A percentile compares a stretch with the other conserved stretches of the same genome.
These are phyloP conservation scores for Calliphora vicina DNA, from an alignment of 1,140 invertebrate genomes.

Conservation along the genomic window DNA sequence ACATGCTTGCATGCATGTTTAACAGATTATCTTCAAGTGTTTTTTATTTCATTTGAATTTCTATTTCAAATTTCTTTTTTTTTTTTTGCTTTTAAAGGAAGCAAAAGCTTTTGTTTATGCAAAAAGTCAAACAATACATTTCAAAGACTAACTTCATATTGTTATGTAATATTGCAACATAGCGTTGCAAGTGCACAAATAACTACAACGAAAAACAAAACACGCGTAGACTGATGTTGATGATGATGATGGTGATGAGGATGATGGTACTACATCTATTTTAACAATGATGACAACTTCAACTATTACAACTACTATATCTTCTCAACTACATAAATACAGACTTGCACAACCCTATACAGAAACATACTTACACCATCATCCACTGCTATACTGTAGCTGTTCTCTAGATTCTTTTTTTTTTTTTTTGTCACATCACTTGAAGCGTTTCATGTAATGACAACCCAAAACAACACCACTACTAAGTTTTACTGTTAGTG, in stretches of 20 bases:
- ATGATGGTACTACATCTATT: neutral
- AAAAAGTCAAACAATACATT: neutral
- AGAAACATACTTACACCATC: neutral
- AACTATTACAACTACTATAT: neutral
- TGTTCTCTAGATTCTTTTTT: neutral
- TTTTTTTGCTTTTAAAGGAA: neutral
- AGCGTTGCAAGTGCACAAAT: neutral
- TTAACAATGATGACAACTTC: neutral
- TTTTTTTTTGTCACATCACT: slow-evolving; percentile 18
- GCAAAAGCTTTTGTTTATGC: neutral
- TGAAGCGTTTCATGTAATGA: slow-evolving; percentile 35
- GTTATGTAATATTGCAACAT: neutral
- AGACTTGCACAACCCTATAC: no score
- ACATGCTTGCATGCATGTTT: neutral
- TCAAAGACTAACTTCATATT: neutral
- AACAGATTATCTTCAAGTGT: neutral
- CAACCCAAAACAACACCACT: slow-evolving; percentile 34
- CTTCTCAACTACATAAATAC: neutral
- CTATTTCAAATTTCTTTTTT: neutral
- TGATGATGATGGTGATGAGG: neutral
- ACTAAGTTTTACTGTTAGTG: neutral
- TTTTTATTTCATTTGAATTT: neutral
- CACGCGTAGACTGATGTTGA: neutral
- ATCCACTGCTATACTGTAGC: neutral
- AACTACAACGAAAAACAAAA: neutral